Percentiles rank a stretch among this genome's conserved stretches.
Evolutionary conservation across 2,888 invertebrate genomes (phyloP).

Genomic region (Napeogenes inachia): DNA sequence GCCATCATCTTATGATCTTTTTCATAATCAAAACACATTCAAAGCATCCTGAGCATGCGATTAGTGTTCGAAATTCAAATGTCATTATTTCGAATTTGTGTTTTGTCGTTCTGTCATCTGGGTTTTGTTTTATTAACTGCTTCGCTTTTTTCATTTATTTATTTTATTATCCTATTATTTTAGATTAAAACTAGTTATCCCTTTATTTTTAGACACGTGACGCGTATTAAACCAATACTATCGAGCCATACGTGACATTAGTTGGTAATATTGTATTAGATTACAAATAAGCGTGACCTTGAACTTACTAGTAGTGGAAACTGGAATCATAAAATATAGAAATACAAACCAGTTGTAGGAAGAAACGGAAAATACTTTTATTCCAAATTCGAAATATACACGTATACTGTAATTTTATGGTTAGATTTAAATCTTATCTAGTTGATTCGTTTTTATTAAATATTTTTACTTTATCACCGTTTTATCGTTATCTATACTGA

Average conservation of each 20-base stretch:
- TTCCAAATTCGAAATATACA: not conserved
- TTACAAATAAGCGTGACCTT: not conserved
- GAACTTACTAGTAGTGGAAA: not conserved
- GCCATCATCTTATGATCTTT: conserved; percentile 10
- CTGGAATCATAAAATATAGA: not conserved
- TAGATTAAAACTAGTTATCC: too few species aligned
- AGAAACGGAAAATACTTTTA: too few species aligned
- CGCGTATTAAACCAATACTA: too few species aligned
- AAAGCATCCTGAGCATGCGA: conserved; percentile 8
- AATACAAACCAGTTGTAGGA: too few species aligned
- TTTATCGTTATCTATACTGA: conserved; percentile 1
- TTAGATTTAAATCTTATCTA: not conserved
- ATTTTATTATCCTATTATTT: too few species aligned
- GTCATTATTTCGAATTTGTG: conserved; percentile 8
- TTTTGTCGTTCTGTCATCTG: conserved; percentile 24
- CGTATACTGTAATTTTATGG: not conserved
- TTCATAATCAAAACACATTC: not conserved
- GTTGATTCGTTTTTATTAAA: not conserved
- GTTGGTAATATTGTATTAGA: not conserved
- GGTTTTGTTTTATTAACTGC: conserved; percentile 13
- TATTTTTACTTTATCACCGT: not conserved
- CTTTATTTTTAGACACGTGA: too few species aligned
- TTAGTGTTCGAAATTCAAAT: conserved; percentile 18
- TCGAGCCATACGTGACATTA: conserved; percentile 1
- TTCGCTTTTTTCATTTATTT: too few species aligned